Evolutionary conservation across 2,113 vertebrate species (phyloP).

Genomic region (Rana temporaria): DNA sequence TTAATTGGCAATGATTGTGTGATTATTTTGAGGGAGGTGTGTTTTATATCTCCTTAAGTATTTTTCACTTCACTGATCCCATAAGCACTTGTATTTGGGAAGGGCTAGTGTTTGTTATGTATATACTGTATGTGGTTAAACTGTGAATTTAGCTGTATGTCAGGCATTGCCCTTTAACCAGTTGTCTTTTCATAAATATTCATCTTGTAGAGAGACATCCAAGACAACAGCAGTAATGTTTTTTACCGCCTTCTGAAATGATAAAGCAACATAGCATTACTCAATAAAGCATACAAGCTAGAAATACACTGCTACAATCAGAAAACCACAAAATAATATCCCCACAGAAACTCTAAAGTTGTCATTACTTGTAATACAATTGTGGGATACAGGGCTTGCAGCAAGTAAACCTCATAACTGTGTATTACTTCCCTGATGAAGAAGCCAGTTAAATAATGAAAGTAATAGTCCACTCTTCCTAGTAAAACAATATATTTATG

Average conservation of each 20-base stretch:
- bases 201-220: too few species aligned
- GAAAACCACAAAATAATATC: neutral
- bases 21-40: too few species aligned
- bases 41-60: too few species aligned
- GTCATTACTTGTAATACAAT: conserved; percentile 2
- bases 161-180: too few species aligned
- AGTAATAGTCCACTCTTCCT: neutral
- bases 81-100: too few species aligned
- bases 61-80: too few species aligned
- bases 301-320: neutral
- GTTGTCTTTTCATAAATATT: too few species aligned
- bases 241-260: neutral
- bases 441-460: conserved; percentile 6
- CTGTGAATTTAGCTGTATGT: too few species aligned
- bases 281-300: neutral
- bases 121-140: too few species aligned
- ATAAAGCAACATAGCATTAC: neutral
- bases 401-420: neutral
- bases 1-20: too few species aligned
- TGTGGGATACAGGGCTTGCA: neutral
- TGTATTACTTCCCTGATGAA: neutral
- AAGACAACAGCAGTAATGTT: neutral
- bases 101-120: too few species aligned
- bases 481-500: neutral
- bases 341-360: neutral